phyloP scores from a whole-genome alignment of 2,113 vertebrate species.

The Struthio camelus region DNA sequence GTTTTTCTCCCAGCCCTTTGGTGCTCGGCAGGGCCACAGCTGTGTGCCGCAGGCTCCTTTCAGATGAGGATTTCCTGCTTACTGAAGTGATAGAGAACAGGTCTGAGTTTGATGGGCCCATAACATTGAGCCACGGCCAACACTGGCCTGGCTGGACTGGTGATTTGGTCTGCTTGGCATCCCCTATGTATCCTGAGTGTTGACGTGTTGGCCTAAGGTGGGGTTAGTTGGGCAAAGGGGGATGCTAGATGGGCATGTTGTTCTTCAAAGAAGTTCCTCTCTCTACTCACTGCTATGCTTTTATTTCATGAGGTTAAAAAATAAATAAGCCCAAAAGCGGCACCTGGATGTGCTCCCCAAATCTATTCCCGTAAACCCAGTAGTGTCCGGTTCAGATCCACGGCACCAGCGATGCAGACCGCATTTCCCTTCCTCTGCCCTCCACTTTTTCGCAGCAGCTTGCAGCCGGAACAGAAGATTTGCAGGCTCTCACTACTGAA shows the following conservation, averaged over 20 bases:
- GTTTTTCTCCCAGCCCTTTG: rapidly evolving
- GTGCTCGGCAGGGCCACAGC: neutral
- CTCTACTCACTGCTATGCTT: rapidly evolving
- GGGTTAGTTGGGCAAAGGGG: neutral
- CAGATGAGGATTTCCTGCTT: neutral
- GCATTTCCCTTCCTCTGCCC: neutral
- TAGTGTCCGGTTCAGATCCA: neutral
- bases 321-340: neutral
- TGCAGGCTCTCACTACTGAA: neutral
- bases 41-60: neutral
- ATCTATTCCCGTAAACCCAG: neutral
- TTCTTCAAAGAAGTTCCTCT: neutral
- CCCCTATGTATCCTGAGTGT: rapidly evolving
- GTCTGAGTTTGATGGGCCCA: rapidly evolving
- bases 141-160: rapidly evolving
- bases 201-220: neutral
- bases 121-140: rapidly evolving
- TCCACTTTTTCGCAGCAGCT: neutral
- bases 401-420: neutral
- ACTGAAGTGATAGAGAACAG: neutral
- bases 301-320: neutral
- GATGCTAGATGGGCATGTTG: neutral
- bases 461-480: neutral
- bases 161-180: neutral
- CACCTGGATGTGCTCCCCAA: neutral